These are phyloP conservation scores for Eurystomus glaucurus DNA, from an alignment of 2,797 vertebrate species.

Conservation along the genomic window DNA sequence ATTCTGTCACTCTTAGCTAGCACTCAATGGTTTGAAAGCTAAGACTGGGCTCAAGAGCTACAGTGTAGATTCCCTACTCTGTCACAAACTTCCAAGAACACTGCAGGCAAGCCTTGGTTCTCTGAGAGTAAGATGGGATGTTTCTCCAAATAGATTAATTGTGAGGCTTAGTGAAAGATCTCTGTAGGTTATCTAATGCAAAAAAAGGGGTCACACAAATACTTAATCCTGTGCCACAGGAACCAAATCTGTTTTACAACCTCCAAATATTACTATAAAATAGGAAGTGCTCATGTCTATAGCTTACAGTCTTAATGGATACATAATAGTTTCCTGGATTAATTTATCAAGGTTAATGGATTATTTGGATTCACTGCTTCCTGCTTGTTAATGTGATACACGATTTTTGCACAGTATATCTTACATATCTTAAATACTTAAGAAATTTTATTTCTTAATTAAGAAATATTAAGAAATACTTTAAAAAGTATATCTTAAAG, in stretches of 20 bases:
- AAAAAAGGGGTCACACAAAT: background rate
- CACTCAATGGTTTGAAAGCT: background rate
- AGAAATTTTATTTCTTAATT: no score
- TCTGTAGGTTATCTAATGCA: background rate
- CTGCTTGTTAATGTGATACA: background rate
- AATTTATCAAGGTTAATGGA: background rate
- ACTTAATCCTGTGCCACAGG: background rate
- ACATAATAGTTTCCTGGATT: background rate
- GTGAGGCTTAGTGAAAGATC: background rate
- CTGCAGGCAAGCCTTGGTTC: background rate
- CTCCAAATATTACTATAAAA: background rate
- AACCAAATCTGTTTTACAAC: background rate
- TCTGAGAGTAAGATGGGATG: background rate
- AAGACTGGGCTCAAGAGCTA: background rate
- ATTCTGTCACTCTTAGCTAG: background rate
- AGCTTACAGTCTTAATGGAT: background rate
- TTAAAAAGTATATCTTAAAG: no score
- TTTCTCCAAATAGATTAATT: background rate
- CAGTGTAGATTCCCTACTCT: background rate
- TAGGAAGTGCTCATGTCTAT: background rate
- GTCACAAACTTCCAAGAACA: background rate
- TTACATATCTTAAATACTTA: no score
- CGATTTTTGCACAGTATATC: background rate
- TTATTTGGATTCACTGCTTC: background rate
- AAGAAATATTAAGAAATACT: no score